A percentile compares a stretch with the other conserved stretches of the same genome.
phyloP scores from a whole-genome alignment of 2,888 invertebrate species.

The Drosophila colorata region DNA sequence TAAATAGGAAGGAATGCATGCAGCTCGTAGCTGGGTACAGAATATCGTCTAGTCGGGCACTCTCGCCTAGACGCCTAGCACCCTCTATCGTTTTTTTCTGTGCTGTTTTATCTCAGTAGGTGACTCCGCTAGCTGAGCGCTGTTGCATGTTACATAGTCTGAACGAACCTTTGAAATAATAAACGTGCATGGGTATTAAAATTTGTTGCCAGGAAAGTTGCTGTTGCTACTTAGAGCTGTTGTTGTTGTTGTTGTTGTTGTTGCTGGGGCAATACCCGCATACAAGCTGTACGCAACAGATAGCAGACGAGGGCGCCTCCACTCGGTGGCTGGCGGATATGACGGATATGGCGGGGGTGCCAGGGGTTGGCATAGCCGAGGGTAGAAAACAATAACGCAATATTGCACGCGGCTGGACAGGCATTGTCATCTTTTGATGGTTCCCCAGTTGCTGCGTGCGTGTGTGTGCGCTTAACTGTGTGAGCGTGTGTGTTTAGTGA shows the following conservation, averaged over 20 bases:
- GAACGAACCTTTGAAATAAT: constrained; percentile 3
- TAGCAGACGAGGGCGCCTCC: constrained; percentile 43
- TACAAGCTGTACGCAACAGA: constrained; percentile 63
- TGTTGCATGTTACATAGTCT: not conserved
- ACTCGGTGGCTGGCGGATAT: constrained; percentile 3
- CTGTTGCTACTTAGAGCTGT: constrained; percentile 25
- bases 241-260: constrained; percentile 18
- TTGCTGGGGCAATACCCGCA: constrained; percentile 32
- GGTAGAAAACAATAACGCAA: constrained; percentile 68
- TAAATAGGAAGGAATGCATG: too few species aligned
- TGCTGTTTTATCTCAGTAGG: not conserved
- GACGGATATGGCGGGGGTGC: constrained; percentile 1
- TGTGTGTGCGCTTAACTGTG: constrained; percentile 22
- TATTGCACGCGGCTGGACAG: constrained; percentile 64
- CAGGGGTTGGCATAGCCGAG: constrained; percentile 23
- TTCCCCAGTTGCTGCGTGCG: constrained; percentile 32
- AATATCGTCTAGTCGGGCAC: not conserved
- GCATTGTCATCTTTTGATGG: constrained; percentile 64
- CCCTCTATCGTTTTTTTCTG: not conserved
- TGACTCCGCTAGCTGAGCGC: not conserved
- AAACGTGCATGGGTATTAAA: constrained; percentile 20
- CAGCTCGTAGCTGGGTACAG: too few species aligned
- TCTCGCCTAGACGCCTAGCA: too few species aligned
- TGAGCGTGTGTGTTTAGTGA: constrained; percentile 56
- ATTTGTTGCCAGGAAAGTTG: constrained; percentile 9